phyloP scores from a whole-genome alignment of 2,113 vertebrate genomes.

The Entosphenus tridentatus region DNA sequence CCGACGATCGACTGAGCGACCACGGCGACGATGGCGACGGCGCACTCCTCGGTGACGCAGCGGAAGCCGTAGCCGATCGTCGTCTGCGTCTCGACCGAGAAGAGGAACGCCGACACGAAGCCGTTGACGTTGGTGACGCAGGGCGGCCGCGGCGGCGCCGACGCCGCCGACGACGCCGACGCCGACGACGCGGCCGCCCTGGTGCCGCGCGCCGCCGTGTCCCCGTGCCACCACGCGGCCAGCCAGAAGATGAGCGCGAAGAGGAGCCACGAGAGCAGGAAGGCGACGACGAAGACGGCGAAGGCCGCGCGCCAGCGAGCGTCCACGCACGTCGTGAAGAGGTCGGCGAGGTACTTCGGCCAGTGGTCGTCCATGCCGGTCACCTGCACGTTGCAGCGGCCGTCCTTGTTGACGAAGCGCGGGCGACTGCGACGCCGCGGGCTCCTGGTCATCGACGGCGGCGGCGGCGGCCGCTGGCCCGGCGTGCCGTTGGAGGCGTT shows the following conservation, averaged over 20 bases:
- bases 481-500: too few species aligned
- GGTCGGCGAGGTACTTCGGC: conserved; percentile 70
- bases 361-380: conserved; percentile 76
- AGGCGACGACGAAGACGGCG: conserved; percentile 54
- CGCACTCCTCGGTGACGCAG: conserved; percentile 5
- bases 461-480: too few species aligned
- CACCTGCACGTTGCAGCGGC: conserved; percentile 80
- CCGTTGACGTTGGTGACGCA: conserved; percentile 1
- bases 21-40: background rate
- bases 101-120: conserved; percentile 1
- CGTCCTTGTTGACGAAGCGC: conserved; percentile 89
- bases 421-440: conserved; percentile 41
- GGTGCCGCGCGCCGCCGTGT: conserved; percentile 20
- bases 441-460: too few species aligned
- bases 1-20: conserved; percentile 3
- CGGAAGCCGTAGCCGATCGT: conserved; percentile 1
- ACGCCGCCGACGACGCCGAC: conserved; percentile 15
- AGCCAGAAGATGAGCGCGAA: conserved; percentile 75
- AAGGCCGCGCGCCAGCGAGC: conserved; percentile 82
- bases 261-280: conserved; percentile 67
- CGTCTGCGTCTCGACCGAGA: conserved; percentile 5
- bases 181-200: conserved; percentile 14
- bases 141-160: conserved; percentile 13
- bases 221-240: conserved; percentile 60
- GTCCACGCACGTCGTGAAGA: conserved; percentile 95